Evolutionary conservation across 2,113 vertebrate species (phyloP).

Genomic region (Cyanocitta stelleri): DNA sequence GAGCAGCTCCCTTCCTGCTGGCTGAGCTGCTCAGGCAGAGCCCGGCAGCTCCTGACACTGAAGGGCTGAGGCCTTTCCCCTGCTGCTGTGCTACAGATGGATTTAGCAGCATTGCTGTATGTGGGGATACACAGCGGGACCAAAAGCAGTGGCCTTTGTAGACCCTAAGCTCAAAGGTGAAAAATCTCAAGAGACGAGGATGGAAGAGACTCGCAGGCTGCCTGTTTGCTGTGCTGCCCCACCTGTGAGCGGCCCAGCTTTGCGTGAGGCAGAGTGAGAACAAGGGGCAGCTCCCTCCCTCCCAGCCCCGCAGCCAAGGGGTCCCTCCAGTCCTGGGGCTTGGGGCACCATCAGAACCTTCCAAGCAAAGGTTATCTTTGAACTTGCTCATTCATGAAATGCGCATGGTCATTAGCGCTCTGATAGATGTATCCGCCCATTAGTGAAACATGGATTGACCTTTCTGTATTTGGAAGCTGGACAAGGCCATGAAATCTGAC

Average conservation of each 20-base stretch:
- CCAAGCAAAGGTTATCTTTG: too few species aligned
- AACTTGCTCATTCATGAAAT: too few species aligned
- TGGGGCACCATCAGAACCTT: not conserved
- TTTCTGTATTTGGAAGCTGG: too few species aligned
- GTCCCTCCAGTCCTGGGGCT: fast-evolving
- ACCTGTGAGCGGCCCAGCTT: not conserved
- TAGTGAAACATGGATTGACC: too few species aligned
- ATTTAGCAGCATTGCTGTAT: conserved; percentile 11
- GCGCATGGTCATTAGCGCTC: too few species aligned
- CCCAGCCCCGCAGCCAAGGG: not conserved
- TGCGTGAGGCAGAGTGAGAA: not conserved
- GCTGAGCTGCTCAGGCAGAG: not conserved
- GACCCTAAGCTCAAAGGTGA: not conserved
- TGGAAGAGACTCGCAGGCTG: not conserved
- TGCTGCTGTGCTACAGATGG: not conserved
- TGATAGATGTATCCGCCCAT: too few species aligned
- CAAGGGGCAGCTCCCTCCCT: not conserved
- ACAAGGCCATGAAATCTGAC: too few species aligned
- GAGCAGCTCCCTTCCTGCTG: not conserved
- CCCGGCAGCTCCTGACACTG: not conserved
- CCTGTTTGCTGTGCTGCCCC: not conserved
- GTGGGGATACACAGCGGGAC: not conserved
- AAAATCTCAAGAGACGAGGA: not conserved
- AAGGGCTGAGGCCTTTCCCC: not conserved
- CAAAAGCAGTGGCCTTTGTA: not conserved